Percentiles rank a stretch among this genome's conserved stretches.
Conservation (phyloP, 2,797 vertebrate genomes). For the Pangasius krempfi region DNA sequence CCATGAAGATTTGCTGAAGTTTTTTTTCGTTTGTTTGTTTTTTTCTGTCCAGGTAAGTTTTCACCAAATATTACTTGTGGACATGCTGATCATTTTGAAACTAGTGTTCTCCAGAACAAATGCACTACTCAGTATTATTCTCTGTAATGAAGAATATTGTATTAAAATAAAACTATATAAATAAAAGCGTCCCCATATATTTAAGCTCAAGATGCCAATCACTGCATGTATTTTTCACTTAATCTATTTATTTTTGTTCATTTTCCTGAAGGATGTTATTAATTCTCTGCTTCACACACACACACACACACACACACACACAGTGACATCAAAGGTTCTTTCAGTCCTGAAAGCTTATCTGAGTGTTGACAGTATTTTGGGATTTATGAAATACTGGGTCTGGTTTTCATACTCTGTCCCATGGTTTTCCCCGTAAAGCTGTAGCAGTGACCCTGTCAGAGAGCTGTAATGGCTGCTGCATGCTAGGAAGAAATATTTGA, state of each 20-base stretch:
- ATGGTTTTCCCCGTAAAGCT: neutral
- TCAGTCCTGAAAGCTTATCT: neutral
- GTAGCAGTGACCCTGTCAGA: neutral
- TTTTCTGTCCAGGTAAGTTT: neutral
- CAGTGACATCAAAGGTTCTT: neutral
- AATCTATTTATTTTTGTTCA: neutral
- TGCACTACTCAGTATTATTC: neutral
- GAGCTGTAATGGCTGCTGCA: neutral
- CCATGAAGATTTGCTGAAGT: neutral
- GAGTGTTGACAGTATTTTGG: neutral
- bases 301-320: neutral
- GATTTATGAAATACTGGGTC: neutral
- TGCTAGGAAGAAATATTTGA: neutral
- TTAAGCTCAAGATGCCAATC: neutral
- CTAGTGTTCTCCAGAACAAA: neutral
- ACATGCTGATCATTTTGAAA: neutral
- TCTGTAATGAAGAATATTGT: neutral
- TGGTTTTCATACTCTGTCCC: slow-evolving; percentile 14
- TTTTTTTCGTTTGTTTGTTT: neutral
- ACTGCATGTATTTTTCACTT: neutral
- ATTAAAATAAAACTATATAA: neutral
- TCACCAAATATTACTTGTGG: neutral
- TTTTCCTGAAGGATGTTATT: neutral
- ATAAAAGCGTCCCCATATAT: neutral
- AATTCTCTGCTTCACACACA: neutral